Evolutionary conservation across 2,113 vertebrate species (phyloP).

Genomic region (Chitala chitala): DNA sequence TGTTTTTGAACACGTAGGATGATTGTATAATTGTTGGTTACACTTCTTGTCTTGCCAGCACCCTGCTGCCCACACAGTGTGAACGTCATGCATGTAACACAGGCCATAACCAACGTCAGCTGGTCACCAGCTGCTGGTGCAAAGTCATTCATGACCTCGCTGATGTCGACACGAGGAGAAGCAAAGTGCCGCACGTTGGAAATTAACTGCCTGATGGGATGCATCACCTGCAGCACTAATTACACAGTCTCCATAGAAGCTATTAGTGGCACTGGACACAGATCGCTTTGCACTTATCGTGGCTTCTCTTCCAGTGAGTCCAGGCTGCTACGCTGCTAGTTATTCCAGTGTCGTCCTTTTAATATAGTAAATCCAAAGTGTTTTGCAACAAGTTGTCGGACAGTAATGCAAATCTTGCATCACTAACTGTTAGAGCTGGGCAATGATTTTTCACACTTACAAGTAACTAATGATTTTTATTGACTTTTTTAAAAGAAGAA

Average conservation of each 20-base stretch:
- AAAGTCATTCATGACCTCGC: conserved; percentile 59
- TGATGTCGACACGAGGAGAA: conserved; percentile 68
- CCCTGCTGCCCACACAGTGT: conserved; percentile 78
- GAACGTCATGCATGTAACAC: conserved; percentile 69
- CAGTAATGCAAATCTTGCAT: too few relatives aligned
- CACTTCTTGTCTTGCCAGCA: conserved; percentile 47
- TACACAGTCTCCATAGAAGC: conserved; percentile 77
- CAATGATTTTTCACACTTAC: too few relatives aligned
- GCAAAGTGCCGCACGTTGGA: conserved; percentile 80
- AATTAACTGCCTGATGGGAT: conserved; percentile 81
- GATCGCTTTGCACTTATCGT: conserved; percentile 63
- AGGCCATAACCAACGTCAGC: conserved; percentile 76
- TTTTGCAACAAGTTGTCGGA: too few relatives aligned
- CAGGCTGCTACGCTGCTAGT: neutral
- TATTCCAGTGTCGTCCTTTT: neutral
- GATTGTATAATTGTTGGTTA: neutral
- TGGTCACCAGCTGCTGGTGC: conserved; percentile 75
- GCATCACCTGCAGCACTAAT: conserved; percentile 78
- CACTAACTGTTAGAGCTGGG: too few relatives aligned
- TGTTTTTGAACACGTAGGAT: neutral
- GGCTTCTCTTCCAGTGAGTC: conserved; percentile 83
- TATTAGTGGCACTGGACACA: conserved; percentile 68
- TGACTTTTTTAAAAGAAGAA: too few relatives aligned
- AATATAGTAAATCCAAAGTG: too few relatives aligned
- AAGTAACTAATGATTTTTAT: too few relatives aligned